Percentiles rank a stretch among this genome's conserved stretches.
Evolutionary conservation across 1,140 invertebrate species (phyloP).

Genomic region (Papilio dardanus): DNA sequence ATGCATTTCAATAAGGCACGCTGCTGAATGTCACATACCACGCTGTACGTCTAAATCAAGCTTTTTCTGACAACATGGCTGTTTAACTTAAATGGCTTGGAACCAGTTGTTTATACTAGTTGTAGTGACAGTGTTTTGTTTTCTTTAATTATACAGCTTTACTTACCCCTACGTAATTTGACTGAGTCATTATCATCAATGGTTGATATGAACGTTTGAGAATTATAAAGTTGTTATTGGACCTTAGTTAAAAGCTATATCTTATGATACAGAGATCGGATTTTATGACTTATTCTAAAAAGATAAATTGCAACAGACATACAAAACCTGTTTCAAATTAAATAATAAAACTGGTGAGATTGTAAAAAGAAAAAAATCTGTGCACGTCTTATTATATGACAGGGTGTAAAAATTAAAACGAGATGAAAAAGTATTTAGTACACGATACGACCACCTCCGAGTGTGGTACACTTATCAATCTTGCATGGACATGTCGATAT

Average conservation of each 20-base stretch:
- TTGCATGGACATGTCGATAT: conserved; percentile 9
- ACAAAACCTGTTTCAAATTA: not conserved
- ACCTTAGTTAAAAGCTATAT: too few species aligned
- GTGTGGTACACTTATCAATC: conserved; percentile 9
- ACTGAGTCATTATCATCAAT: too few species aligned
- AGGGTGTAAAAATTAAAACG: not conserved
- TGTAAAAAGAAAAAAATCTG: not conserved
- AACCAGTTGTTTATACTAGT: not conserved
- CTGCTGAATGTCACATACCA: conserved; percentile 11
- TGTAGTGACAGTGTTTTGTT: not conserved
- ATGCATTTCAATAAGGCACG: conserved; percentile 22
- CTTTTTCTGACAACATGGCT: not conserved
- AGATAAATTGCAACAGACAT: not conserved
- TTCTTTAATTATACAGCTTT: not conserved
- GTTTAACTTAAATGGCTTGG: not conserved
- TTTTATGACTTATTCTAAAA: too few species aligned
- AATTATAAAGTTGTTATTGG: too few species aligned
- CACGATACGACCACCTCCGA: conserved; percentile 3
- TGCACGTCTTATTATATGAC: not conserved
- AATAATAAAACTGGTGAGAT: not conserved
- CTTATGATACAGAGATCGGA: too few species aligned
- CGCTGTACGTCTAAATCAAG: conserved; percentile 1
- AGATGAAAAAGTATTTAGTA: not conserved
- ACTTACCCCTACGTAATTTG: too few species aligned
- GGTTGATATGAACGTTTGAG: too few species aligned